Evolutionary conservation across 2,888 invertebrate genomes (phyloP).

Genomic region (Macaria notata): DNA sequence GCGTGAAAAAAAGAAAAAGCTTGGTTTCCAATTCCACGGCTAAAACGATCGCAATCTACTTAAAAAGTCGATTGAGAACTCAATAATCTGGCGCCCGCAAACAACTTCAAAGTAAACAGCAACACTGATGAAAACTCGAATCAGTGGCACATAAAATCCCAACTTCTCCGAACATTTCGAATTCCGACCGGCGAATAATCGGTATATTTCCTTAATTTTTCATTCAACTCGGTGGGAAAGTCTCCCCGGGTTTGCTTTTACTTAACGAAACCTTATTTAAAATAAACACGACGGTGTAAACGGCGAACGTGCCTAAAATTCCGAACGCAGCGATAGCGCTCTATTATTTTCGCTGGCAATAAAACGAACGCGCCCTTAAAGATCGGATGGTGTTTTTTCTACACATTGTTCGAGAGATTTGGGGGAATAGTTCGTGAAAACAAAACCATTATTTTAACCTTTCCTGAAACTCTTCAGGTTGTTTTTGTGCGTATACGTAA

Average conservation of each 20-base stretch:
- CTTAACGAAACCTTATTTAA: conserved; percentile 78
- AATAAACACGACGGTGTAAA: conserved; percentile 77
- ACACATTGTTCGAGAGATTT: conserved; percentile 25
- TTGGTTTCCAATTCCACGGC: no score
- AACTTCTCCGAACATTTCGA: conserved; percentile 18
- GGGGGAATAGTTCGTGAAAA: conserved; percentile 12
- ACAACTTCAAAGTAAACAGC: conserved; percentile 3
- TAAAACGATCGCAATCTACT: background rate
- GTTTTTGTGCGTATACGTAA: no score
- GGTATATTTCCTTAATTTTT: conserved; percentile 71
- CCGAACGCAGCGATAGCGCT: conserved; percentile 55
- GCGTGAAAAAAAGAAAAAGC: no score
- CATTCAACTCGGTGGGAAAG: conserved; percentile 62
- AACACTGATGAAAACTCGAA: conserved; percentile 2
- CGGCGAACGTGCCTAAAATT: conserved; percentile 71
- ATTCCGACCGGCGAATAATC: conserved; percentile 42
- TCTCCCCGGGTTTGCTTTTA: conserved; percentile 71
- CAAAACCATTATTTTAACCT: background rate
- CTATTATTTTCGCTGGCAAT: conserved; percentile 66
- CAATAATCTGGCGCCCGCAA: background rate
- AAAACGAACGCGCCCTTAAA: conserved; percentile 50
- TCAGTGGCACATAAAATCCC: conserved; percentile 10
- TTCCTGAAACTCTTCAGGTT: no score
- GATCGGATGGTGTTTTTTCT: conserved; percentile 19
- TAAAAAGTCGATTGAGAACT: conserved; percentile 4